Conservation (phyloP, 2,797 vertebrate species). For the Moxostoma hubbsi region DNA sequence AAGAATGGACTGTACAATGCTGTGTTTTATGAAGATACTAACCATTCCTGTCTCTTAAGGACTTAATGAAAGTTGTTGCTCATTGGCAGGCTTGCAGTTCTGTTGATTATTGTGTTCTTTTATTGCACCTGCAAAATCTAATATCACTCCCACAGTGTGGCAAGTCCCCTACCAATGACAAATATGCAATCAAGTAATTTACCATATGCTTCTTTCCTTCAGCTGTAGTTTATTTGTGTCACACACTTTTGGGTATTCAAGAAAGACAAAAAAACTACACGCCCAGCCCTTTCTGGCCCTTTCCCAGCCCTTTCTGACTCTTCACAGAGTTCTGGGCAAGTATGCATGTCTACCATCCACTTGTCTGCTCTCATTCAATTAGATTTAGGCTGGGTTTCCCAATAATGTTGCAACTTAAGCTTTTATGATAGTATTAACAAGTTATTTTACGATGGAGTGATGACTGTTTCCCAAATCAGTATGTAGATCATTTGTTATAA, state of each 20-base stretch:
- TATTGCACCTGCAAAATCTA: constrained; percentile 46
- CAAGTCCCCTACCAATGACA: constrained; percentile 46
- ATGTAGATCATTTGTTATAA: too few relatives aligned
- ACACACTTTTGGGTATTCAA: constrained; percentile 9
- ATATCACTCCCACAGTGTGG: constrained; percentile 39
- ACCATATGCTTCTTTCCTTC: constrained; percentile 18
- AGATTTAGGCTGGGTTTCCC: neutral
- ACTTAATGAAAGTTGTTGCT: constrained; percentile 15
- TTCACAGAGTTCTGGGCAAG: constrained; percentile 67
- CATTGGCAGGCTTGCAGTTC: constrained; percentile 12
- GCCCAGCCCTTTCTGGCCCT: neutral
- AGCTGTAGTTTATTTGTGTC: constrained; percentile 25
- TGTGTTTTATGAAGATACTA: neutral
- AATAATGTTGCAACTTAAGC: too few relatives aligned
- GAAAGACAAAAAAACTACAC: neutral
- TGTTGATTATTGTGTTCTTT: neutral
- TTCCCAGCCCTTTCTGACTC: too few relatives aligned
- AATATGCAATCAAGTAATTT: constrained; percentile 40
- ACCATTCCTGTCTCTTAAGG: neutral
- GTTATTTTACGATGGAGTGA: too few relatives aligned
- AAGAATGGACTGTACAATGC: neutral
- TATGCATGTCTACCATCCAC: constrained; percentile 44
- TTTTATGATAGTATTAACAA: too few relatives aligned
- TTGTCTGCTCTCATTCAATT: constrained; percentile 26
- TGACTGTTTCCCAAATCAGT: too few relatives aligned